Evolutionary conservation across 1,140 invertebrate species (phyloP), one percentile per base, ranked within the genome.

Genomic region (Platorchestia sp.): DNA sequence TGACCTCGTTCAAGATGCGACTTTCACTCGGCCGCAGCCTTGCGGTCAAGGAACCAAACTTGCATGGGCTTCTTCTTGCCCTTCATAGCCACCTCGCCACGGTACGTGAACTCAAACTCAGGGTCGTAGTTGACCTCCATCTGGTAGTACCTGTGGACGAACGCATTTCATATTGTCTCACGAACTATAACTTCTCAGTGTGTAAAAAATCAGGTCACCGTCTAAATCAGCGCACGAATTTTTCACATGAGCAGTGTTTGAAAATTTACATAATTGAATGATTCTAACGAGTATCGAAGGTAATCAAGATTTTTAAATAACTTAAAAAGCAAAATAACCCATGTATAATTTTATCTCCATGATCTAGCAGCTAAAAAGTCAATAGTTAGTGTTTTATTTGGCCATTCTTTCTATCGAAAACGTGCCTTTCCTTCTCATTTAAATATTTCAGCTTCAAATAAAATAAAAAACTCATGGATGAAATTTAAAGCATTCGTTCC

Each of bases 21-120:
- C 59, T 36, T 93, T 93, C 91, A 93, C 41, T 45, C 44, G 6
- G 0, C 0, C 0, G 41, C 91, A 6, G 86, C 95, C 42, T 95
- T 95, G 45, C 96, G 96, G 86, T 96, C 95, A 95, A 99, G 97
- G 97, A 99, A 99, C 98, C 99, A 99, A 36, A 99, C 99, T 96
- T 99, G 98, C 99, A 99, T 99, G 3, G 99, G 99, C 96, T 99
- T 98, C 0, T 98, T 98, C 97, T 99, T 99, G 51, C 99, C 99
- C 97, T 99, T 99, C 99, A 99, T 99, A n/a, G 97, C 97, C 1
- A 99, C 98, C 75, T 98, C 98, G 14, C 99, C 99, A 96, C 99
- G 98, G 97, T 99, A 98, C 44, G 98, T 98, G 96, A 99, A 98
- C 95, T 98, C 97, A 97, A 99, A 99, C 96, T 98, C 98, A 5